Percentiles rank a stretch among this genome's conserved stretches.
Evolutionary conservation across 2,797 vertebrate genomes (phyloP).

Genomic region (Acropternis orthonyx): DNA sequence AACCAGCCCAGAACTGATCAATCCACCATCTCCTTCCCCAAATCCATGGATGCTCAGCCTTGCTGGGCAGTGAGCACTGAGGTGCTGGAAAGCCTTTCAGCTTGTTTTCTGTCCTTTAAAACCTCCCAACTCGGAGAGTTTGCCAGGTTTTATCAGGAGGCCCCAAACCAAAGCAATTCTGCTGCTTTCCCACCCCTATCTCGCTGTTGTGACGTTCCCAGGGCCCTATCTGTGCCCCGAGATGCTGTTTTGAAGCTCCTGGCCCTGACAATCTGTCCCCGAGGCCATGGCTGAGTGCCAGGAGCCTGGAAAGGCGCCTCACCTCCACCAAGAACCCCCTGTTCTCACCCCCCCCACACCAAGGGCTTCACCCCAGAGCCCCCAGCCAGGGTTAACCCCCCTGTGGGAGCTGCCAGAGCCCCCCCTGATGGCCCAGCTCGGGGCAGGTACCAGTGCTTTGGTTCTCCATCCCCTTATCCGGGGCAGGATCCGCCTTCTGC

Average conservation of each 20-base stretch:
- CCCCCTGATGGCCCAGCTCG: background rate
- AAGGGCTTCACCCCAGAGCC: background rate
- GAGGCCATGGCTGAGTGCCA: background rate
- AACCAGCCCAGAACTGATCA: background rate
- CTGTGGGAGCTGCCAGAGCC: background rate
- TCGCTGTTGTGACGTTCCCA: background rate
- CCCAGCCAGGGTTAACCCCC: rapidly evolving
- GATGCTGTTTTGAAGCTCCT: background rate
- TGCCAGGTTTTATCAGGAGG: background rate
- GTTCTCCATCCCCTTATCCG: background rate
- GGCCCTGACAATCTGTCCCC: background rate
- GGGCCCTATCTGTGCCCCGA: rapidly evolving
- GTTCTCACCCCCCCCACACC: no score
- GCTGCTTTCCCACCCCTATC: background rate
- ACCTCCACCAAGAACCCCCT: background rate
- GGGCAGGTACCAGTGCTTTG: background rate
- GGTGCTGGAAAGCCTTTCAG: background rate
- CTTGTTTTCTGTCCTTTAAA: background rate
- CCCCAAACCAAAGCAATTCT: background rate
- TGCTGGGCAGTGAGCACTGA: background rate
- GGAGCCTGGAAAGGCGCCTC: background rate
- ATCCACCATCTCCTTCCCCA: background rate
- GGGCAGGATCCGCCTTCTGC: background rate
- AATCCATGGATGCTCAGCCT: background rate
- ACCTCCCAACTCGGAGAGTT: background rate